Percentiles rank a stretch among this genome's conserved stretches.
Evolutionary conservation across 2,888 invertebrate genomes (phyloP).

Genomic region (Lutraria lutraria): DNA sequence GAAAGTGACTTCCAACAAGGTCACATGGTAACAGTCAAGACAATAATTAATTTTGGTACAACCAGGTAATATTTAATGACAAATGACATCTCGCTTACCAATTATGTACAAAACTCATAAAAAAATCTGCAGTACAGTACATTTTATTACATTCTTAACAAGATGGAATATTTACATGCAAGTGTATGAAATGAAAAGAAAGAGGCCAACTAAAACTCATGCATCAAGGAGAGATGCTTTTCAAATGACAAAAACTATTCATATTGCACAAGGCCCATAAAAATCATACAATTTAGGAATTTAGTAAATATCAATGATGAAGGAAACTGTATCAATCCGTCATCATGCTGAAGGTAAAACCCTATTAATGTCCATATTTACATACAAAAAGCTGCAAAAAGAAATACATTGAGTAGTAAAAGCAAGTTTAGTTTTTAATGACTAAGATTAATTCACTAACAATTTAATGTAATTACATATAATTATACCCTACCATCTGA

Average conservation of each 20-base stretch:
- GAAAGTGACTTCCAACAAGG: too few species aligned
- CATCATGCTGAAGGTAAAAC: not conserved
- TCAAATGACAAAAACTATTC: not conserved
- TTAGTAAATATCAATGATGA: slow-evolving; percentile 18
- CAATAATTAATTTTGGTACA: too few species aligned
- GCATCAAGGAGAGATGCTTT: not conserved
- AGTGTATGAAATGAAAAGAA: not conserved
- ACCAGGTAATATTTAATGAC: not conserved
- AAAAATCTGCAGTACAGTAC: not conserved
- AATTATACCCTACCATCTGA: too few species aligned
- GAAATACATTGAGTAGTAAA: too few species aligned
- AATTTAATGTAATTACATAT: too few species aligned
- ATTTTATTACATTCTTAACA: not conserved
- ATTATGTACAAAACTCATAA: not conserved
- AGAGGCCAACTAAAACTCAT: not conserved
- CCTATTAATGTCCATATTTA: not conserved
- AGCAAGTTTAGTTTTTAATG: too few species aligned
- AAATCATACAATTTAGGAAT: slow-evolving; percentile 4
- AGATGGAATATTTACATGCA: not conserved
- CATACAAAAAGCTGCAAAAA: too few species aligned
- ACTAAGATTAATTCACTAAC: too few species aligned
- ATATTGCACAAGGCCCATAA: slow-evolving; percentile 17
- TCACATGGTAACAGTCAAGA: too few species aligned
- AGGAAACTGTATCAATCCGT: not conserved
- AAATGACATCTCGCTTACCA: not conserved